These are phyloP conservation scores for Lepilemur septentrionalis DNA, from an alignment of 2,797 vertebrate genomes.

Conservation along the genomic window DNA sequence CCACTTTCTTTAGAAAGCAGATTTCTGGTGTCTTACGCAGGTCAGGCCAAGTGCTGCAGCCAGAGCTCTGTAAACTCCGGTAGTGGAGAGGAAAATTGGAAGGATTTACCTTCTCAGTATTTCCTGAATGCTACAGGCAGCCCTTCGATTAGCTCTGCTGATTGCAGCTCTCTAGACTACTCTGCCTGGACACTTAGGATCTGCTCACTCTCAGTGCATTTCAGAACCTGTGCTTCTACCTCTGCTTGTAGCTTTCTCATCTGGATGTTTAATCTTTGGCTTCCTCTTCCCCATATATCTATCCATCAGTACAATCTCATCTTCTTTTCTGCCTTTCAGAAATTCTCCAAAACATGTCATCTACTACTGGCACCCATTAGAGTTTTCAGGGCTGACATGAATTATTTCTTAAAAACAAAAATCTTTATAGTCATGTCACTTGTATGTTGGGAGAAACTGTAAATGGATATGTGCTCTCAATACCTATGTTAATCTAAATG, in stretches of 20 bases:
- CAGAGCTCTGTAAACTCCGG: neutral
- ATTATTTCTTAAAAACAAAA: neutral
- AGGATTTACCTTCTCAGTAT: neutral
- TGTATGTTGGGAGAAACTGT: neutral
- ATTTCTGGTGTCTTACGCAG: neutral
- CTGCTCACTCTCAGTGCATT: neutral
- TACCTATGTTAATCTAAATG: neutral
- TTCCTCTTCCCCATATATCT: neutral
- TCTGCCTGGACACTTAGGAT: neutral
- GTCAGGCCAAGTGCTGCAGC: neutral
- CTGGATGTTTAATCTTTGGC: neutral
- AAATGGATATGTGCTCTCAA: neutral
- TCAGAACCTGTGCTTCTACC: neutral
- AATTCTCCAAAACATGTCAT: neutral
- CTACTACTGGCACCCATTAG: neutral
- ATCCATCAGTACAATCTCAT: neutral
- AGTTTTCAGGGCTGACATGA: neutral
- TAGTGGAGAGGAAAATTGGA: neutral
- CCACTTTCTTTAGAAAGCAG: neutral
- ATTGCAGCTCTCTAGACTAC: neutral
- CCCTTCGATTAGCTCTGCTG: neutral
- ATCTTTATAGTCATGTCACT: neutral
- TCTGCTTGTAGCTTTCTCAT: neutral
- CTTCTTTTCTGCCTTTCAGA: neutral
- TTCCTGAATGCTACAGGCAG: neutral